Conservation (phyloP, 2,113 vertebrate genomes). For the Egretta garzetta region DNA sequence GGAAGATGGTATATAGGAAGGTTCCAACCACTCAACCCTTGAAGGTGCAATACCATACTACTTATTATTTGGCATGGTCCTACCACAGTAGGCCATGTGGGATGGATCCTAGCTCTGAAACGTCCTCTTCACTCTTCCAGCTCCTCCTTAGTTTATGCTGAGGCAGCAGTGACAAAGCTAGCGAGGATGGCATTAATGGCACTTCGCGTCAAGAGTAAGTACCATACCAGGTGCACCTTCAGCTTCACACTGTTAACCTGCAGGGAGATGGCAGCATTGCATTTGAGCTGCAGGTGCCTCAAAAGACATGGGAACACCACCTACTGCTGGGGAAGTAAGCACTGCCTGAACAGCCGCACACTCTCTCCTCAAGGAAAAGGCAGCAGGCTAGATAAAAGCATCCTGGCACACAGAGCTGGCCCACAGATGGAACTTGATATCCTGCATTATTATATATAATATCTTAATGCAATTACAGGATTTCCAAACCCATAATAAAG, state of each 20-base stretch:
- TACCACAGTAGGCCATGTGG: background rate
- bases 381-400: background rate
- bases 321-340: background rate
- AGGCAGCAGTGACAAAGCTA: background rate
- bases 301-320: background rate
- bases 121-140: background rate
- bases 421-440: background rate
- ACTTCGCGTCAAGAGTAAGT: rapidly evolving
- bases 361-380: background rate
- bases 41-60: background rate
- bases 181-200: background rate
- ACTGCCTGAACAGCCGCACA: background rate
- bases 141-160: background rate
- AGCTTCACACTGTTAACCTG: background rate
- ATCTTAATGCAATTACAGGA: background rate
- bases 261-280: background rate
- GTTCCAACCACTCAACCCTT: background rate
- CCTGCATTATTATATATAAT: background rate
- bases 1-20: background rate
- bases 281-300: background rate
- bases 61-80: background rate
- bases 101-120: background rate
- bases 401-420: background rate
- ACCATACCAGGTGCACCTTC: rapidly evolving
- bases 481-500: background rate